phyloP scores from a whole-genome alignment of 2,888 invertebrate genomes.

The Cerceris rybyensis region DNA sequence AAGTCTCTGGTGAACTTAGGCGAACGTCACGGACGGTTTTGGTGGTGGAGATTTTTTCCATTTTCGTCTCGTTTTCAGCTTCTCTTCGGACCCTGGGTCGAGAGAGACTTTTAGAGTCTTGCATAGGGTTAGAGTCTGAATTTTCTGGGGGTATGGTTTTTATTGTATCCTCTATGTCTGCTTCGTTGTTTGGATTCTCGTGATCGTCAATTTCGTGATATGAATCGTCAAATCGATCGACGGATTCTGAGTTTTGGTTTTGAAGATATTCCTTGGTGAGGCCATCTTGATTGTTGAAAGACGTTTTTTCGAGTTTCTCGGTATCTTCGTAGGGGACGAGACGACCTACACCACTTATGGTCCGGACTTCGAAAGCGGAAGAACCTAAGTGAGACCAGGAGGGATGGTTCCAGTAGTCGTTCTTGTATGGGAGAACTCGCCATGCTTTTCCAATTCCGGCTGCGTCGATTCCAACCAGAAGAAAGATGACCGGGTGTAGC shows the following conservation, averaged over 20 bases:
- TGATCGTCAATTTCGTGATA: background rate
- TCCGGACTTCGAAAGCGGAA: constrained; percentile 73
- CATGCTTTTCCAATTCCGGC: constrained; percentile 73
- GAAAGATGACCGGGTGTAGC: constrained; percentile 47
- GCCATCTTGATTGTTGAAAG: constrained; percentile 6
- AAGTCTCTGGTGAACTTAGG: constrained; percentile 71
- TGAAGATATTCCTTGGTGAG: background rate
- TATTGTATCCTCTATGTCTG: background rate
- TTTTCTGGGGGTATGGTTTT: background rate
- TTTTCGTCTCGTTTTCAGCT: constrained; percentile 53
- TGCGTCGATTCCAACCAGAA: constrained; percentile 52
- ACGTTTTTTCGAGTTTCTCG: background rate
- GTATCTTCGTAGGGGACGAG: constrained; percentile 36
- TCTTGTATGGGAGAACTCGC: constrained; percentile 69
- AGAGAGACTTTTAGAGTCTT: background rate
- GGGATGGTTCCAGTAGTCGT: constrained; percentile 61
- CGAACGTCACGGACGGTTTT: constrained; percentile 74
- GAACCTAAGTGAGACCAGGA: constrained; percentile 70
- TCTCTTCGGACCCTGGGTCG: constrained; percentile 64
- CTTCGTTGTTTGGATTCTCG: background rate
- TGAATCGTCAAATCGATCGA: too few species aligned
- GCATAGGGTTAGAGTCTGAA: background rate
- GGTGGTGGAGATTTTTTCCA: constrained; percentile 73
- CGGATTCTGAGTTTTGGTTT: background rate
- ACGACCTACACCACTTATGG: constrained; percentile 70